phyloP scores from a whole-genome alignment of 2,888 invertebrate genomes.

The Nymphalis c-album region DNA sequence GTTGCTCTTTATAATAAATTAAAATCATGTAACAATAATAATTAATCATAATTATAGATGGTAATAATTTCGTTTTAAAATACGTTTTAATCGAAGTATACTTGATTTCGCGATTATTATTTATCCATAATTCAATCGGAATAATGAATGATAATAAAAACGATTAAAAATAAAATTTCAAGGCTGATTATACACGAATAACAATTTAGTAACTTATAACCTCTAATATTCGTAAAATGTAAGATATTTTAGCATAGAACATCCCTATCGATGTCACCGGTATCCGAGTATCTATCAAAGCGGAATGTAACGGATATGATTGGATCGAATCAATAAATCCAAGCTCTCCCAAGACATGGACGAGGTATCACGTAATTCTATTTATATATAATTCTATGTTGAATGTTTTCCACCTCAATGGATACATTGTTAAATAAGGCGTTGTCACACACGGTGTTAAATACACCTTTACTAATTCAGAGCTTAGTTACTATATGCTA shows the following conservation, averaged over 20 bases:
- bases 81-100: too few relatives aligned
- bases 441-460: background rate
- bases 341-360: conserved; percentile 34
- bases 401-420: conserved; percentile 35
- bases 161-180: too few relatives aligned
- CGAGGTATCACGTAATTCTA: conserved; percentile 39
- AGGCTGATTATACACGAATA: too few relatives aligned
- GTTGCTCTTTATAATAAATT: too few relatives aligned
- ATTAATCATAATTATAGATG: too few relatives aligned
- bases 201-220: too few relatives aligned
- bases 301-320: conserved; percentile 41
- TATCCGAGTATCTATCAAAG: conserved; percentile 26
- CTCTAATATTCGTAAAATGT: background rate
- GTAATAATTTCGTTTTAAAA: too few relatives aligned
- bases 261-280: conserved; percentile 15
- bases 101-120: too few relatives aligned
- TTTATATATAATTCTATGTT: conserved; percentile 26
- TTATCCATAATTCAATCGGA: too few relatives aligned
- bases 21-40: too few relatives aligned
- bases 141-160: too few relatives aligned
- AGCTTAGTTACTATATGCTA: too few relatives aligned
- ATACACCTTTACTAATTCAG: background rate
- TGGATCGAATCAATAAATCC: conserved; percentile 42
- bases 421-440: conserved; percentile 25
- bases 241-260: conserved; percentile 4